These are phyloP conservation scores for Chunga burmeisteri DNA, from an alignment of 2,113 vertebrate genomes.

Conservation along the genomic window DNA sequence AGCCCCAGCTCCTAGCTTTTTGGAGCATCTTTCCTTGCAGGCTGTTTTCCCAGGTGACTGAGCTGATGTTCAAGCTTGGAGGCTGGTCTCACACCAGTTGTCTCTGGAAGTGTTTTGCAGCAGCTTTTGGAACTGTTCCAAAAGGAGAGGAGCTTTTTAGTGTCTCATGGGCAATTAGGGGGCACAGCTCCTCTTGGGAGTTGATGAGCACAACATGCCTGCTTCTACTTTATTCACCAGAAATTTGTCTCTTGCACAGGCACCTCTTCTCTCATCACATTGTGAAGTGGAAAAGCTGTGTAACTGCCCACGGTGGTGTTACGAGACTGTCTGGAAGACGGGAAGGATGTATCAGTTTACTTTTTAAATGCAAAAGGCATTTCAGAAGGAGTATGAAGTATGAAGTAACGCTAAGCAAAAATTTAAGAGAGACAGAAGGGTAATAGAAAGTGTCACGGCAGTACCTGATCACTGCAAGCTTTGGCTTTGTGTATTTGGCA, in stretches of 20 bases:
- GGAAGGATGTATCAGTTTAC: neutral
- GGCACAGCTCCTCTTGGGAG: neutral
- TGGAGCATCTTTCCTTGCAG: neutral
- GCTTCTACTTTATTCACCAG: neutral
- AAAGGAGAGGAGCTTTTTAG: neutral
- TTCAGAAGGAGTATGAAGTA: neutral
- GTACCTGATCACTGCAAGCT: neutral
- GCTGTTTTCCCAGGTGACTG: neutral
- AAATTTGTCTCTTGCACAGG: neutral
- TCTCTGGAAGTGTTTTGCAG: neutral
- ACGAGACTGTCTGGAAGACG: neutral
- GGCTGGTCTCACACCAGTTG: neutral
- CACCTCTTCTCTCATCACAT: neutral
- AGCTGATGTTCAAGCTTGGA: neutral
- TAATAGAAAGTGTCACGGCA: rapidly evolving
- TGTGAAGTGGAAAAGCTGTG: neutral
- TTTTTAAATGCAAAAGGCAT: constrained; percentile 1
- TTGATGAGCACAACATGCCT: neutral
- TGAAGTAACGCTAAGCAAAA: neutral
- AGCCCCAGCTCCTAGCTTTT: neutral
- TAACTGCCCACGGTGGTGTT: neutral
- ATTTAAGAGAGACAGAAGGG: neutral
- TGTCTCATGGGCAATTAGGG: neutral
- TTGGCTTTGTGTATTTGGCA: neutral
- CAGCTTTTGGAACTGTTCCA: neutral